Conservation (phyloP, 37 sponge, comb jelly and placozoan species). For the Agelas oroides region DNA sequence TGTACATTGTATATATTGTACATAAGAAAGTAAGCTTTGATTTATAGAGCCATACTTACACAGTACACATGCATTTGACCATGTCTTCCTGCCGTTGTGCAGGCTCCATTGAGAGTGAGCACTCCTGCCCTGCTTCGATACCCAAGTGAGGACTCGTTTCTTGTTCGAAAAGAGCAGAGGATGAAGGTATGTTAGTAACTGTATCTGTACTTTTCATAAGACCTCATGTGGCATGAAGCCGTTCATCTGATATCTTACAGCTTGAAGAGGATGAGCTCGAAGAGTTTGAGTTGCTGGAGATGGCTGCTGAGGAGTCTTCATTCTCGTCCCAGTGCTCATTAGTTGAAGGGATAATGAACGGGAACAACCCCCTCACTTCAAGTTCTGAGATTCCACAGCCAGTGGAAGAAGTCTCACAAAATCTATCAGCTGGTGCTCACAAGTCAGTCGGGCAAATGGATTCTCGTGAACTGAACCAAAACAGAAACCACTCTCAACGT, state of each 20-base stretch:
- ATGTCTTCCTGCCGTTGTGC: neutral
- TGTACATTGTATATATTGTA: too few species aligned
- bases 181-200: conserved; percentile 29
- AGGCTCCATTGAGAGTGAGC: neutral
- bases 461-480: neutral
- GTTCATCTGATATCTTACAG: conserved; percentile 23
- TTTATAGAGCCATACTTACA: too few species aligned
- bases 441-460: neutral
- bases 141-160: conserved; percentile 83
- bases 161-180: conserved; percentile 45
- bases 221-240: neutral
- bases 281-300: conserved; percentile 88
- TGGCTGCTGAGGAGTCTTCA: conserved; percentile 47
- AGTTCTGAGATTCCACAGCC: neutral
- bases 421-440: neutral
- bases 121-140: conserved; percentile 37
- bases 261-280: conserved; percentile 74
- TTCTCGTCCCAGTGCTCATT: conserved; percentile 73
- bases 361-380: neutral
- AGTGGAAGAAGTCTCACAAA: neutral
- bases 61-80: conserved; percentile 1
- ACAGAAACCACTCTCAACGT: neutral
- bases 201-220: too few species aligned
- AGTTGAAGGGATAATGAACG: neutral
- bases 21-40: too few species aligned